A percentile compares a stretch with the other conserved stretches of the same genome.
phyloP scores from a whole-genome alignment of 2,888 invertebrate genomes.

The Harmothoe impar region DNA sequence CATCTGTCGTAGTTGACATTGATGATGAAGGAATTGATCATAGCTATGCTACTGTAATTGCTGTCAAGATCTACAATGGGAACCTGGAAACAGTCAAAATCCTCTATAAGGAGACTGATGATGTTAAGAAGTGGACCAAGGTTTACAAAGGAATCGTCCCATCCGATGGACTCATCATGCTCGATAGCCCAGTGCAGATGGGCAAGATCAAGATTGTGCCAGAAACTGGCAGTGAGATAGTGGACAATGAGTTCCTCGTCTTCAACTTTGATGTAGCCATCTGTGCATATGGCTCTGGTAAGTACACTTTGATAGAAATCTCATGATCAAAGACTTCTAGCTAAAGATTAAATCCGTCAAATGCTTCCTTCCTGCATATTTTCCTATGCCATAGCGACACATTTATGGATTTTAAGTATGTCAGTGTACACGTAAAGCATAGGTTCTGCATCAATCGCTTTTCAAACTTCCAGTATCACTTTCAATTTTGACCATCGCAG shows the following conservation, averaged over 20 bases:
- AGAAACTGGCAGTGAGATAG: not conserved
- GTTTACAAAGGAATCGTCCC: not conserved
- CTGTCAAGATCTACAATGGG: not conserved
- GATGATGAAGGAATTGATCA: not conserved
- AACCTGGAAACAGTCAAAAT: not conserved
- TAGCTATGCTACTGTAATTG: not conserved
- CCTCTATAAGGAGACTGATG: not conserved
- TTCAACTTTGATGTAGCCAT: not conserved
- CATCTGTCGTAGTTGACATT: not conserved
- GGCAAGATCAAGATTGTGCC: not conserved
- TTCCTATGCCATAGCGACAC: too few relatives aligned
- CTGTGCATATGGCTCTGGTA: not conserved
- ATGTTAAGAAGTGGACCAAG: not conserved
- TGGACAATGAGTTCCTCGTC: not conserved
- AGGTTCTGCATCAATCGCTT: too few relatives aligned
- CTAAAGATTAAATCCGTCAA: too few relatives aligned
- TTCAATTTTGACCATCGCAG: too few relatives aligned
- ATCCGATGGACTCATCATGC: not conserved
- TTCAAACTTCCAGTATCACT: too few relatives aligned
- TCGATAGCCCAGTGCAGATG: not conserved
- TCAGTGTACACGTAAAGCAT: too few relatives aligned
- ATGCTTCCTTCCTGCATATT: too few relatives aligned
- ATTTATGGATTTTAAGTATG: too few relatives aligned
- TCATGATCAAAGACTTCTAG: too few relatives aligned
- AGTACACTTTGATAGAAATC: too few relatives aligned